Evolutionary conservation across 2,888 invertebrate species (phyloP), one percentile per base, ranked within the genome.

Genomic region (Ochropacha duplaris): DNA sequence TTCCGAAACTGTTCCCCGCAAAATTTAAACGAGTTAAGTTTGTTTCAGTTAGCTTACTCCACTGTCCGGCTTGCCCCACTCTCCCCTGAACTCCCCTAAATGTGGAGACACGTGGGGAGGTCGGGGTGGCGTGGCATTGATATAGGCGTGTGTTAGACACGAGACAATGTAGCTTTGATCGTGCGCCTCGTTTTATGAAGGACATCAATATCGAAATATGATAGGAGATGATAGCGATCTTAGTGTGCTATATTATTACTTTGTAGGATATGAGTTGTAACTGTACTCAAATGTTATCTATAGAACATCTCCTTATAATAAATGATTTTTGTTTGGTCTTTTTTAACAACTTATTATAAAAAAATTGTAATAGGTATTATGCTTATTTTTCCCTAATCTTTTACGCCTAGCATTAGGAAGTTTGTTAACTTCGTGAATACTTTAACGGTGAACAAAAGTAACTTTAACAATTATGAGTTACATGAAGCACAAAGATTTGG

Each of bases 1-100:
- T 44, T 44, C 4, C 1, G 39, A 31, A 84, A 85, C 83, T 73
- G 79, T 81, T 83, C 31, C 70, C 87, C 87, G 86, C 90, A 89
- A 89, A 90, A 88, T 91, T 92, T 91, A 91, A 93, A 92, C 90
- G 93, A 92, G 92, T 86, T 91, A 93, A 92, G 88, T 92, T 92
- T 86, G 87, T 86, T 86, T 86, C 82, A 83, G 88, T 87, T 84
- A 81, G 87, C 83, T 87, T 83, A 80, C 85, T 83, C 83, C 78
- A 86, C 85, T 87, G 90, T 88, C 90, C 88, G 81, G 79, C 73
- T 68, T 66, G 60, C 74, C 75, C 74, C 70, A 60, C 60, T 59
- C 64, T 65, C 70, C 67, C 60, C 59, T 51, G 51, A 59, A 56
- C 64, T 67, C 57, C 60, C 57, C 57, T n/a, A 36, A n/a, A 34